These are phyloP conservation scores for Tetheella fluctuosa DNA, from an alignment of 2,888 invertebrate genomes.

Conservation along the genomic window DNA sequence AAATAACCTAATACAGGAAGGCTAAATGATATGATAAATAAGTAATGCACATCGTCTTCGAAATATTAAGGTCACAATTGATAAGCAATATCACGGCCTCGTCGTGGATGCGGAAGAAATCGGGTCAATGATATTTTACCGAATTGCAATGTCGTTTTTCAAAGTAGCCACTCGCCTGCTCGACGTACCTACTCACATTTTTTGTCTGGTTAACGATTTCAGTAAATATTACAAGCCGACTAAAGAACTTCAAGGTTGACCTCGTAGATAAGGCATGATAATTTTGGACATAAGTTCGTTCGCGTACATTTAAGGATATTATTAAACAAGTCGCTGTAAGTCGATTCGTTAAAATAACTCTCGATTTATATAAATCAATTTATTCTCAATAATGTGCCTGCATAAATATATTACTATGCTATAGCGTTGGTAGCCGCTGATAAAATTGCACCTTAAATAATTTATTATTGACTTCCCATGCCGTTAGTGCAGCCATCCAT, in stretches of 20 bases:
- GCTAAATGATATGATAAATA: conserved; percentile 55
- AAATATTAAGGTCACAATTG: conserved; percentile 62
- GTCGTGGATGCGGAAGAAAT: conserved; percentile 70
- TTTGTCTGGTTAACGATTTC: conserved; percentile 59
- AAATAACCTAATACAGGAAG: conserved; percentile 53
- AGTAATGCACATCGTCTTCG: conserved; percentile 64
- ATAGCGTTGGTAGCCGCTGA: background rate
- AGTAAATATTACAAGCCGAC: conserved; percentile 69
- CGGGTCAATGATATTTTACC: conserved; percentile 55
- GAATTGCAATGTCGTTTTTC: conserved; percentile 53
- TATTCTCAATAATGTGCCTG: background rate
- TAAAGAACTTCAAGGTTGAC: conserved; percentile 78
- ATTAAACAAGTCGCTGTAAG: conserved; percentile 34
- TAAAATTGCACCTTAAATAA: conserved; percentile 4
- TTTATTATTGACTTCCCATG: background rate
- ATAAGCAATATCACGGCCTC: conserved; percentile 72
- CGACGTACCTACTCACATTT: conserved; percentile 40
- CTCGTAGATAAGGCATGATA: conserved; percentile 78
- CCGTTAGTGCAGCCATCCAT: conserved; percentile 17
- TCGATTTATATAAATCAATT: background rate
- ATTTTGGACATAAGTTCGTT: conserved; percentile 68
- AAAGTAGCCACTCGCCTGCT: conserved; percentile 25
- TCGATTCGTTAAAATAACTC: conserved; percentile 10
- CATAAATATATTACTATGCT: background rate
- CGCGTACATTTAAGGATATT: conserved; percentile 57